Conservation (phyloP, 2,888 invertebrate species). For the Timandra comae region DNA sequence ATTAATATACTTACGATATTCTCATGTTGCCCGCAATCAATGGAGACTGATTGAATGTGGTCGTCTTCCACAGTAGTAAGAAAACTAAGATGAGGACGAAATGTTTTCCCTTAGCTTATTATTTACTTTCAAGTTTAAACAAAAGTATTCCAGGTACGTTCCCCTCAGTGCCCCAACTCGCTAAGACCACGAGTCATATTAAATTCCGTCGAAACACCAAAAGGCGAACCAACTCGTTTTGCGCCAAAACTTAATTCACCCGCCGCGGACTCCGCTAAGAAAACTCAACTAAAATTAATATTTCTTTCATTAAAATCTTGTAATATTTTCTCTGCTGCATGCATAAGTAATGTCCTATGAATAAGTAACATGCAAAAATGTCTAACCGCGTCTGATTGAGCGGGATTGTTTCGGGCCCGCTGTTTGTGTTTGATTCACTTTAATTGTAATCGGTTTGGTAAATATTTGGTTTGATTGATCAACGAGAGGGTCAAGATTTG, state of each 20-base stretch:
- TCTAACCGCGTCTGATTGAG: conserved; percentile 40
- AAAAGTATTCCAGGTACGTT: too few relatives aligned
- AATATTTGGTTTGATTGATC: conserved; percentile 21
- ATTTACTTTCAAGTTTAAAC: too few relatives aligned
- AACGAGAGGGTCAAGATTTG: too few relatives aligned
- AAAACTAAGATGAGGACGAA: too few relatives aligned
- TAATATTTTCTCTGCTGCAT: conserved; percentile 78
- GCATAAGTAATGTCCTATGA: conserved; percentile 76
- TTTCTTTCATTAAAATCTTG: conserved; percentile 79
- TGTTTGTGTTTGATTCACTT: conserved; percentile 22
- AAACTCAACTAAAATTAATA: conserved; percentile 76
- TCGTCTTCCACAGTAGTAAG: too few relatives aligned
- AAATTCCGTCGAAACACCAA: conserved; percentile 9
- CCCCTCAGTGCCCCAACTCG: too few relatives aligned
- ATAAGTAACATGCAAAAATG: conserved; percentile 71
- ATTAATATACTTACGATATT: too few relatives aligned
- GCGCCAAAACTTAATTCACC: conserved; percentile 56
- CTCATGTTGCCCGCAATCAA: too few relatives aligned
- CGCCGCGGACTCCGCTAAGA: conserved; percentile 58
- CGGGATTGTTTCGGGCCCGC: conserved; percentile 20
- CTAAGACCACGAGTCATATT: too few relatives aligned
- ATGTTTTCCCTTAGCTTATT: too few relatives aligned
- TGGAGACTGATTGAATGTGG: too few relatives aligned
- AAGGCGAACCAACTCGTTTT: conserved; percentile 15
- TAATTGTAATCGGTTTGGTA: conserved; percentile 23